Evolutionary conservation across 2,797 vertebrate species (phyloP).

Genomic region (Sphaeramia orbicularis): DNA sequence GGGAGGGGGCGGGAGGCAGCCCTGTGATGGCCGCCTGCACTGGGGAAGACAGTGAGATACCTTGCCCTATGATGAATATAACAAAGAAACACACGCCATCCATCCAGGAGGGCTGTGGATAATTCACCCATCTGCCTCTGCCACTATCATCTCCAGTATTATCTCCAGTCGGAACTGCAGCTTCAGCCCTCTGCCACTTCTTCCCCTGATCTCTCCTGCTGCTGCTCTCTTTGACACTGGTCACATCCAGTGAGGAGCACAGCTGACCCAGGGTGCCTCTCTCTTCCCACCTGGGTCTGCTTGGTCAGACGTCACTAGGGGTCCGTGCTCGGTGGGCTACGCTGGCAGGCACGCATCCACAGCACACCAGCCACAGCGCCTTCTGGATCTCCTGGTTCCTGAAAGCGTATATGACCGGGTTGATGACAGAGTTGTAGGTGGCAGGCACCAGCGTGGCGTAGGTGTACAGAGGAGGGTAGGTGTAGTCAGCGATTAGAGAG

Average conservation of each 20-base stretch:
- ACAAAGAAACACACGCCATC: conserved; percentile 48
- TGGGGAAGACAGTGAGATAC: conserved; percentile 69
- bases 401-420: conserved; percentile 99
- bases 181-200: conserved; percentile 32
- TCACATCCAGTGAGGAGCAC: conserved; percentile 56
- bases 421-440: conserved; percentile 99
- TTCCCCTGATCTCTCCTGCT: conserved; percentile 27
- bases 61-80: conserved; percentile 43
- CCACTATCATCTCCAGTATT: conserved; percentile 25
- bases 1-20: conserved; percentile 56
- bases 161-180: conserved; percentile 28
- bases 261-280: conserved; percentile 64
- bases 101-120: conserved; percentile 37
- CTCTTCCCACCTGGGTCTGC: conserved; percentile 57
- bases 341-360: conserved; percentile 92
- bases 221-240: conserved; percentile 56
- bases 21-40: conserved; percentile 43
- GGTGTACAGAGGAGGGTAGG: conserved; percentile 97
- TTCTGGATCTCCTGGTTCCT: conserved; percentile 99
- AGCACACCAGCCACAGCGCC: conserved; percentile 96
- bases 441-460: conserved; percentile 98
- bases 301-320: conserved; percentile 94
- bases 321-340: conserved; percentile 93
- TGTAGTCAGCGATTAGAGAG: conserved; percentile 96
- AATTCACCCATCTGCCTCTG: conserved; percentile 30